Conservation (phyloP, 2,113 vertebrate genomes). For the Brachypteracias leptosomus region DNA sequence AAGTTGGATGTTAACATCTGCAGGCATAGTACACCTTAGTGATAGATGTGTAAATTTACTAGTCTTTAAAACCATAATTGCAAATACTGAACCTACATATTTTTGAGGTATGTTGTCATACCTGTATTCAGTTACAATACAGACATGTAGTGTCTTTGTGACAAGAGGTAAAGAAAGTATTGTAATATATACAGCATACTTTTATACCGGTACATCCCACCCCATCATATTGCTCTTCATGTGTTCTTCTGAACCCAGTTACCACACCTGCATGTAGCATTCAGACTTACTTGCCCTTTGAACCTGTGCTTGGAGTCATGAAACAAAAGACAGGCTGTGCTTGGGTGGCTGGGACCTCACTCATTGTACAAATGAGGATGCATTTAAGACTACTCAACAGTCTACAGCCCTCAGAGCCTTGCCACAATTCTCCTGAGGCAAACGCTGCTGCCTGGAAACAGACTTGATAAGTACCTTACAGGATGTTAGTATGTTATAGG, state of each 20-base stretch:
- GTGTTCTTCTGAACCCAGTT: not conserved
- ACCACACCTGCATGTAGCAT: not conserved
- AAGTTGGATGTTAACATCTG: not conserved
- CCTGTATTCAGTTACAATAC: not conserved
- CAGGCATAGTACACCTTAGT: not conserved
- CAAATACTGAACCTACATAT: not conserved
- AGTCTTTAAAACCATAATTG: not conserved
- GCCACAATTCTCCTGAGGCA: not conserved
- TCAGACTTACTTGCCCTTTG: not conserved
- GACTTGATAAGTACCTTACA: not conserved
- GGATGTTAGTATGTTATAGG: not conserved
- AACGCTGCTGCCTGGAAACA: not conserved
- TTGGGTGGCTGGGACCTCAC: not conserved
- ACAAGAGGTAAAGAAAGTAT: not conserved
- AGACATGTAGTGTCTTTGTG: not conserved
- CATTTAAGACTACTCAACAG: not conserved
- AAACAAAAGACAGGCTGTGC: not conserved
- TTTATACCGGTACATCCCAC: not conserved
- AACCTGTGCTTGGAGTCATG: not conserved
- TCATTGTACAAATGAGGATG: not conserved
- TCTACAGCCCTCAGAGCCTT: not conserved
- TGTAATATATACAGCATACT: not conserved
- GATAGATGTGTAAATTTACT: not conserved
- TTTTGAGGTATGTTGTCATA: not conserved
- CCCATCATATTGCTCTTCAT: not conserved